phyloP scores from a whole-genome alignment of 2,113 vertebrate species.

The Todiramphus chloris region DNA sequence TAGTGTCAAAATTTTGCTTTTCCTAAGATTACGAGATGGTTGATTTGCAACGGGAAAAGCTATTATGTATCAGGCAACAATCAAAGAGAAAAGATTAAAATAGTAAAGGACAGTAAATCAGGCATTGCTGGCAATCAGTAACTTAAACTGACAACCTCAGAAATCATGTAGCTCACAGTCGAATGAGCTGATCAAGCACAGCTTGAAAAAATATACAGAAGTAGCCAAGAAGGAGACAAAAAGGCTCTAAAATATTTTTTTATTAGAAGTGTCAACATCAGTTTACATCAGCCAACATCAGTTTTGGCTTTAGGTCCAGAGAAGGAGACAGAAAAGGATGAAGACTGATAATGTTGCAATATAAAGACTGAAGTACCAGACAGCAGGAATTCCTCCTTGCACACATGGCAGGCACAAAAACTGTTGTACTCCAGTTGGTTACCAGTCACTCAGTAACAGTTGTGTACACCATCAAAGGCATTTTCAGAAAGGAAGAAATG shows the following conservation, averaged over 20 bases:
- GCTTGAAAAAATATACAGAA: neutral
- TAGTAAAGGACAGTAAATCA: neutral
- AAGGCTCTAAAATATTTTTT: neutral
- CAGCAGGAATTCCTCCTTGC: neutral
- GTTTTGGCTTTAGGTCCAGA: too few species aligned
- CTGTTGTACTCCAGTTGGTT: neutral
- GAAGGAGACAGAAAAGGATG: neutral
- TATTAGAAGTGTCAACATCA: neutral
- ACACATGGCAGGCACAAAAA: neutral
- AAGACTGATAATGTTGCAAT: neutral
- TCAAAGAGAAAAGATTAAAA: neutral
- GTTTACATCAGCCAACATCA: neutral
- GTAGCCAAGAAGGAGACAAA: neutral
- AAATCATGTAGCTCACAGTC: neutral
- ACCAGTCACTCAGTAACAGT: neutral
- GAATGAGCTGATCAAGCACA: neutral
- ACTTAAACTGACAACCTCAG: neutral
- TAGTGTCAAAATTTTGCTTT: neutral
- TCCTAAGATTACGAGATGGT: neutral
- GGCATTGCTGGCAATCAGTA: neutral
- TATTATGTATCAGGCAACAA: neutral
- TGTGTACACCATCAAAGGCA: neutral
- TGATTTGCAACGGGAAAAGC: neutral
- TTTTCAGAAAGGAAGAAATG: neutral
- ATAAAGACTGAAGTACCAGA: neutral